Conservation (phyloP, 2,113 vertebrate species). For the Bos indicus region DNA sequence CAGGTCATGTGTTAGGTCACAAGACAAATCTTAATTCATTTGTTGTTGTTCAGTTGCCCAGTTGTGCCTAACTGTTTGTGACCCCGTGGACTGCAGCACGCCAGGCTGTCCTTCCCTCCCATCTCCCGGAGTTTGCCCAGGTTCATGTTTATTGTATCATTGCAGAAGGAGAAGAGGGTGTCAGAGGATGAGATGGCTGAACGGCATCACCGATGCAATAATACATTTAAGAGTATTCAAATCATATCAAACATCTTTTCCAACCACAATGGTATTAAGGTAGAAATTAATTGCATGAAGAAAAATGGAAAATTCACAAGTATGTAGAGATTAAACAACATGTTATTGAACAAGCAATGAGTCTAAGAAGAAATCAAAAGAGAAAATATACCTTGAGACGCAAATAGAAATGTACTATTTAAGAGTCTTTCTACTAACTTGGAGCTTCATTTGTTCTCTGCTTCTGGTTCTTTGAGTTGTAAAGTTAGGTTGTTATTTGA, state of each 20-base stretch:
- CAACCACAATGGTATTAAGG: neutral
- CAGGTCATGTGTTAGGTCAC: neutral
- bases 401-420: neutral
- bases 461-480: neutral
- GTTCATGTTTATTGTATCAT: neutral
- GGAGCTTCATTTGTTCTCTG: neutral
- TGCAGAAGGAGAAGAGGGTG: neutral
- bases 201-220: neutral
- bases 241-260: neutral
- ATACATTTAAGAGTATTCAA: neutral
- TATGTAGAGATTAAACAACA: neutral
- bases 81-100: rapidly evolving
- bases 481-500: neutral
- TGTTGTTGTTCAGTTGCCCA: neutral
- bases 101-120: neutral
- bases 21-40: neutral
- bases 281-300: neutral
- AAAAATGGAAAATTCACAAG: neutral
- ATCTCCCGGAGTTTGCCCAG: neutral
- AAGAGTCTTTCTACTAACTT: neutral
- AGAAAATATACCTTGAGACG: neutral
- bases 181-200: neutral
- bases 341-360: neutral
- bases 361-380: neutral
- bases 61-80: neutral